These are phyloP conservation scores for Aurelia sp. DNA, from an alignment of 30 jellyfish, hydroid and myxozoan genomes.

Conservation along the genomic window DNA sequence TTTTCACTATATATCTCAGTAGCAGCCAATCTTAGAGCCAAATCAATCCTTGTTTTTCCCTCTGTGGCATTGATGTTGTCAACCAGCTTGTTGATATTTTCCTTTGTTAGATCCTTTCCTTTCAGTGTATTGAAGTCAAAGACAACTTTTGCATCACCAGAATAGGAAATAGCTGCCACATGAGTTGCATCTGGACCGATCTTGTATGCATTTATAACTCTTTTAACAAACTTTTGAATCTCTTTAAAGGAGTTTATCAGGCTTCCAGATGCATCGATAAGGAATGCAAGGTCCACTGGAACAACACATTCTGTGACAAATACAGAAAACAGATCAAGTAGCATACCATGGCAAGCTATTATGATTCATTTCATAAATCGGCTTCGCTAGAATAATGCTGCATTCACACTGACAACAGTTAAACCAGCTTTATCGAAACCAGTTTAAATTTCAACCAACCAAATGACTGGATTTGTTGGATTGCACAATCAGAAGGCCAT, in stretches of 20 bases:
- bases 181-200: constrained; percentile 84
- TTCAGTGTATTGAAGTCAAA: constrained; percentile 83
- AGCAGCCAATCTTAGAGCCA: constrained; percentile 88
- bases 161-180: constrained; percentile 95
- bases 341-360: no score
- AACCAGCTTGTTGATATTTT: constrained; percentile 73
- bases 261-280: constrained; percentile 98
- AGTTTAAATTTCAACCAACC: no score
- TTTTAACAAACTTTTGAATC: constrained; percentile 88
- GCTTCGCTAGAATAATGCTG: no score
- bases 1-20: constrained; percentile 62
- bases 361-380: no score
- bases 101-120: constrained; percentile 81
- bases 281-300: constrained; percentile 98
- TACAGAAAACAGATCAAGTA: background rate
- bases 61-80: constrained; percentile 71
- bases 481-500: no score
- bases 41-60: constrained; percentile 97
- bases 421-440: no score
- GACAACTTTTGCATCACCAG: constrained; percentile 88
- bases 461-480: no score
- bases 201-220: constrained; percentile 87
- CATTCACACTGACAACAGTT: no score
- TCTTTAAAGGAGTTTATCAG: constrained; percentile 77
- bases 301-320: constrained; percentile 83